These are phyloP conservation scores for Taeniopygia guttata DNA, from an alignment of 2,797 vertebrate species.

Conservation along the genomic window DNA sequence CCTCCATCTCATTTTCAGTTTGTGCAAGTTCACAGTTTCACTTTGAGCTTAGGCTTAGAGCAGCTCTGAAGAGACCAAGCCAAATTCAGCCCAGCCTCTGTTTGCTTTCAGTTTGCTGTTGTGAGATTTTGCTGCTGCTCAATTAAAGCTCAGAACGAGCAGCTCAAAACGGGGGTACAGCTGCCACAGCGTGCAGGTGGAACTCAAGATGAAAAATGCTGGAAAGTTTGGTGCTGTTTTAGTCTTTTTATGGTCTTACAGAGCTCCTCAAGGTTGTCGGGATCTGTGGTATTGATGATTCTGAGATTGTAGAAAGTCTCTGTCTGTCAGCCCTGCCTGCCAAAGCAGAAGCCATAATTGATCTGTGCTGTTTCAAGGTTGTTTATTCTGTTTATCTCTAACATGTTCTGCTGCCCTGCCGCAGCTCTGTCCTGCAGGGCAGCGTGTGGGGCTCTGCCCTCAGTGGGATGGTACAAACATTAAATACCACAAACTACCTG, in stretches of 20 bases:
- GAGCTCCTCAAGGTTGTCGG: neutral
- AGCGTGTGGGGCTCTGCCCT: too few species aligned
- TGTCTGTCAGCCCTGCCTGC: too few species aligned
- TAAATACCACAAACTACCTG: too few species aligned
- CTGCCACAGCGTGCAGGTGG: rapidly evolving
- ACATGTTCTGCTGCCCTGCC: too few species aligned
- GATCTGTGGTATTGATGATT: too few species aligned
- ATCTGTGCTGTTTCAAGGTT: too few species aligned
- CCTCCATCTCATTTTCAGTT: neutral
- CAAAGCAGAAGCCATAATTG: too few species aligned
- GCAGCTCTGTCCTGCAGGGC: too few species aligned
- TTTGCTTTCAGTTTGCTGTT: neutral
- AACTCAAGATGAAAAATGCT: neutral
- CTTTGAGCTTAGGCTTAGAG: neutral
- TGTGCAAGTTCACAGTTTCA: neutral
- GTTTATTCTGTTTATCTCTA: too few species aligned
- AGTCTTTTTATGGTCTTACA: neutral
- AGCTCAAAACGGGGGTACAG: neutral
- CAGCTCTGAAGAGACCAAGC: neutral
- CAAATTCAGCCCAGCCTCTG: neutral
- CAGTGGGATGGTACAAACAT: too few species aligned
- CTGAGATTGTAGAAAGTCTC: too few species aligned
- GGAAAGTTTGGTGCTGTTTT: neutral
- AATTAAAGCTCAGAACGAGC: neutral
- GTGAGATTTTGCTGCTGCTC: neutral